Percentiles rank a stretch among this genome's conserved stretches.
These are phyloP conservation scores for Colinus virginianus DNA, from an alignment of 2,113 vertebrate species.

Conservation along the genomic window DNA sequence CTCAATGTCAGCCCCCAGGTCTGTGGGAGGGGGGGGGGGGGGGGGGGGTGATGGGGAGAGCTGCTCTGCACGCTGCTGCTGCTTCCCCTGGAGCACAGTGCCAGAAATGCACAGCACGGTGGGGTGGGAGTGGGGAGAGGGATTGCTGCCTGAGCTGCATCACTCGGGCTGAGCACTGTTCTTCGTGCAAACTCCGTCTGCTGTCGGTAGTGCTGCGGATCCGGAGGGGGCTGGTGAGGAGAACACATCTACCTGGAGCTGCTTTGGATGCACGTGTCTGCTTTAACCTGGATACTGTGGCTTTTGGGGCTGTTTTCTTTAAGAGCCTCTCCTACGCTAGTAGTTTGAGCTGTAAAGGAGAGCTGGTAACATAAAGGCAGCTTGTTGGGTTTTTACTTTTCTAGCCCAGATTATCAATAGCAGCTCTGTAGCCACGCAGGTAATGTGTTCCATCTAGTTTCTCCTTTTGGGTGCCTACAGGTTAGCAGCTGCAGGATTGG, in stretches of 20 bases:
- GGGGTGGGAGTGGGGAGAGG: neutral
- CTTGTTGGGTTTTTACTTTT: neutral
- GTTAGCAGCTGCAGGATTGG: neutral
- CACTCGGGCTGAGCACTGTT: neutral
- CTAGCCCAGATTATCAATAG: neutral
- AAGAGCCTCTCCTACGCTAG: neutral
- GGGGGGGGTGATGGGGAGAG: constrained; percentile 12
- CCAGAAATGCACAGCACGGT: neutral
- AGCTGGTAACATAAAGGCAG: neutral
- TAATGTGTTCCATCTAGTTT: neutral
- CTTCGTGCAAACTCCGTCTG: neutral
- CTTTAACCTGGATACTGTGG: neutral
- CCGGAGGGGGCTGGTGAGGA: neutral
- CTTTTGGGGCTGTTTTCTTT: neutral
- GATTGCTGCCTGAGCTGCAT: neutral
- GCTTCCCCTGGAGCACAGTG: neutral
- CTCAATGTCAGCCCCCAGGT: constrained; percentile 59
- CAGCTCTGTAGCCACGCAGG: neutral
- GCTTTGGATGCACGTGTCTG: neutral
- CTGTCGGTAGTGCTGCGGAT: neutral
- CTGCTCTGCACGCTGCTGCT: neutral
- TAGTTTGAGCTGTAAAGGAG: neutral
- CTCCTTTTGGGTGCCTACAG: neutral
- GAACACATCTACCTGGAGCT: neutral
- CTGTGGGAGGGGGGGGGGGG: constrained; percentile 28